These are phyloP conservation scores for Aleiodes alternator DNA, from an alignment of 2,888 invertebrate species.

Conservation along the genomic window DNA sequence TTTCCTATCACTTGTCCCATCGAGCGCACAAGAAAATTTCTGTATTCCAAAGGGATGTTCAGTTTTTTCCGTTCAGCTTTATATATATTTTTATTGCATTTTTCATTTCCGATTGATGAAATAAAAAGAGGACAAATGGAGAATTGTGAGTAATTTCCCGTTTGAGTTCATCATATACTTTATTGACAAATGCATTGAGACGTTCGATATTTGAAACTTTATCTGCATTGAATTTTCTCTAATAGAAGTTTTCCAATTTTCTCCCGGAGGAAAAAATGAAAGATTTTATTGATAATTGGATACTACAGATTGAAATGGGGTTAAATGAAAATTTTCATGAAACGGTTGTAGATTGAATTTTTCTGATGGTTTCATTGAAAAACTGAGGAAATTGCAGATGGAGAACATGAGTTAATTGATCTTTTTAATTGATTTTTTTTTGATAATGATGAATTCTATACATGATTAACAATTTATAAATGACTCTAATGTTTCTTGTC, in stretches of 20 bases:
- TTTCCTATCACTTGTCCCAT: conserved; percentile 15
- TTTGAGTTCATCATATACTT: neutral
- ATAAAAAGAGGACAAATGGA: neutral
- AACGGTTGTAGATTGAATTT: too few relatives aligned
- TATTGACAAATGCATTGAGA: neutral
- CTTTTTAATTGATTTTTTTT: too few relatives aligned
- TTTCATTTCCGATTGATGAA: conserved; percentile 14
- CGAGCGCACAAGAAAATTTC: conserved; percentile 14
- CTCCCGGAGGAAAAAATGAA: neutral
- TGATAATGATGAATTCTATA: too few relatives aligned
- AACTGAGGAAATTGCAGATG: too few relatives aligned
- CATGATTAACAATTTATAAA: too few relatives aligned
- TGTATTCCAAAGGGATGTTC: conserved; percentile 4
- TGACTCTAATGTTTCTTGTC: too few relatives aligned
- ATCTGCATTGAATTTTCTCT: too few relatives aligned
- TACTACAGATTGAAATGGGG: too few relatives aligned
- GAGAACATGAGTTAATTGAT: too few relatives aligned
- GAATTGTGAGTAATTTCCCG: conserved; percentile 17
- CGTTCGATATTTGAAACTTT: conserved; percentile 3
- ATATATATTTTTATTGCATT: neutral
- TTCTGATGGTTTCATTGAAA: too few relatives aligned
- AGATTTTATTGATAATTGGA: too few relatives aligned
- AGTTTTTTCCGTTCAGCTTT: neutral
- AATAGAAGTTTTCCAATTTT: neutral
- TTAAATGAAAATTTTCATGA: too few relatives aligned